These are phyloP conservation scores for Galleria mellonella DNA, from an alignment of 1,140 invertebrate species.

Conservation along the genomic window DNA sequence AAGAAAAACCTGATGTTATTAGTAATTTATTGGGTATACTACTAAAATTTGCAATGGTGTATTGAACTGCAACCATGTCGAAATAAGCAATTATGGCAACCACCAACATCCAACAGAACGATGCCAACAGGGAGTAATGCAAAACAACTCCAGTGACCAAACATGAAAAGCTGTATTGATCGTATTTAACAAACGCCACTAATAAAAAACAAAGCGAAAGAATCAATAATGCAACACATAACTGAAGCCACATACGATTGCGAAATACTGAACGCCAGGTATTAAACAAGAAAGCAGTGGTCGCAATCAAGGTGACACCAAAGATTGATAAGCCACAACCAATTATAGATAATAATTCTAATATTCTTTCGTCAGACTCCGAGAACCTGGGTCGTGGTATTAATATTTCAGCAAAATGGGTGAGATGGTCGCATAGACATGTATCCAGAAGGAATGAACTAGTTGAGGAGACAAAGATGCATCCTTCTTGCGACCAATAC, in stretches of 20 bases:
- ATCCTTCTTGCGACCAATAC: neutral
- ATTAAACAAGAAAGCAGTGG: constrained; percentile 31
- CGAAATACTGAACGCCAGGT: constrained; percentile 35
- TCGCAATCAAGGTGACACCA: constrained; percentile 25
- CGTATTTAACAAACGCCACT: constrained; percentile 19
- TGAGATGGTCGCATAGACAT: neutral
- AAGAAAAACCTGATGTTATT: constrained; percentile 29
- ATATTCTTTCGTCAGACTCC: constrained; percentile 5
- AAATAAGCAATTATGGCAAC: constrained; percentile 34
- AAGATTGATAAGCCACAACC: constrained; percentile 32
- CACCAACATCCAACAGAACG: constrained; percentile 48
- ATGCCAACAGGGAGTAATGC: constrained; percentile 37
- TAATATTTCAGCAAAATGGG: neutral
- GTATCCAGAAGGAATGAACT: neutral
- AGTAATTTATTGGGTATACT: constrained; percentile 24
- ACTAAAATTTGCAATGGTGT: constrained; percentile 9
- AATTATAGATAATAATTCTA: constrained; percentile 28
- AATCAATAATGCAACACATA: constrained; percentile 25
- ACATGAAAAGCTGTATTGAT: constrained; percentile 12
- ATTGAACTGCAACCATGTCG: constrained; percentile 29
- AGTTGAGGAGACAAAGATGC: neutral
- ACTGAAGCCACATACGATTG: constrained; percentile 38
- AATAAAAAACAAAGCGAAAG: constrained; percentile 31
- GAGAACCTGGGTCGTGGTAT: neutral
- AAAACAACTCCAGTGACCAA: constrained; percentile 25